Base-by-base conservation (phyloP, 2,113 vertebrate genomes). In the Seriola quinqueradiata region DNA sequence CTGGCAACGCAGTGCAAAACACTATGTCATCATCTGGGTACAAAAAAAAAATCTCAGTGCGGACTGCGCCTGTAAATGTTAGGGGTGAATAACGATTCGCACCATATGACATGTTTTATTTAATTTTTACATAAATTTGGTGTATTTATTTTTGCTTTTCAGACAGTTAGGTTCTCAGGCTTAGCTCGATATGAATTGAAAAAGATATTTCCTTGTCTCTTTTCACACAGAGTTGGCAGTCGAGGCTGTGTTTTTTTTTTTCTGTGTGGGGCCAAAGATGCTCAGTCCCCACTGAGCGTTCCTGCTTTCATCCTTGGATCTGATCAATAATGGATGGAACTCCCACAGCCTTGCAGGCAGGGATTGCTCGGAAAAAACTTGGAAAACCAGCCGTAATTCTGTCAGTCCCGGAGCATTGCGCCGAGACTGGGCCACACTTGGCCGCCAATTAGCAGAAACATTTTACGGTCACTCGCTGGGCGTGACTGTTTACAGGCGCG, bases 291-390 rank as follows among this genome's bases (percentile, higher is more conserved):
- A 87, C 89, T 90, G 92, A 88, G 92, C 42, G 7, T 83, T 88
- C 69, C 75, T 82, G 88, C 93, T 94, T 94, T 95, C 90, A 94
- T 94, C 90, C 84, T 77, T 85, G 82, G 87, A 89, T 91, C 79
- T 83, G 90, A 94, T 95, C 94, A 95, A 95, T 94, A 94, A 95
- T 93, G 83, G 82, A 95, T 94, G 89, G 90, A 90, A 90, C 91
- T 93, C 93, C 90, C 91, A 89, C 90, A 80, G 90, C 85, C 86
- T 93, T 74, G 75, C 79, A 90, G 82, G 87, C 86, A 82, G 89
- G 88, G 89, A 90, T 80, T 65, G 86, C 84, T 87, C 50, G 74
- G 58, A 85, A 87, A 88, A 84, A 90, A 81, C 80, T 83, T 85
- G 77, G 92, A 87, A 88, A 91, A 90, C 78, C 88, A 84, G 88